Base-by-base conservation (phyloP, 2,888 invertebrate species). In the Tolmerus cingulatus region DNA sequence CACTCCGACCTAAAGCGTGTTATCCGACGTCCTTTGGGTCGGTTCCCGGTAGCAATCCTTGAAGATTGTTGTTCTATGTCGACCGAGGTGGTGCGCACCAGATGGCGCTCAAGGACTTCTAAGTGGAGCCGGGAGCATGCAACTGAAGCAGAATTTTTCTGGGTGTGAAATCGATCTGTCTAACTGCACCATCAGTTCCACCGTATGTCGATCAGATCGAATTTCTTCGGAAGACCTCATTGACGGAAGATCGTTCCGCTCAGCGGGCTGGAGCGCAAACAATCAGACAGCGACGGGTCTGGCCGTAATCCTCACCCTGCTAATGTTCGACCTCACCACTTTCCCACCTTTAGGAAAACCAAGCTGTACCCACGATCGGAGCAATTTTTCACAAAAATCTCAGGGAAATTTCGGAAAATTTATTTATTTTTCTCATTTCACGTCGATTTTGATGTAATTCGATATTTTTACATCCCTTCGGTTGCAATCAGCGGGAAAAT, bases 191-290 rank as follows among this genome's bases (percentile, higher is more conserved):
- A 40, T 27, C 43, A 46, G 79, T 79, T 85, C 46, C 57, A 37
- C 82, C 82, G 66, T 66, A 85, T 85, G 85, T 74, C 85, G 74
- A 46, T 85, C 74, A 34, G 74, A 85, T 85, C 85, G n/a, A 19
- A 74, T 85, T 85, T 85, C 85, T 9, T 74, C 85, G 74, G 74
- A 43, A 66, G 66, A 66, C 66, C 85, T 85, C 85, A 85, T 85
- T 85, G 85, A 74, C 74, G 46, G 74, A 74, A 74, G 74, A 74
- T 85, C 85, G 85, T 85, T 85, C 85, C 85, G 46, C 74, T 85
- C 46, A 74, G 46, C 23, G 85, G 34, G n/a, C 30, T 19, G 74
- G 37, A 85, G 74, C 30, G 43, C 74, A 85, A 74, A 85, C 82
- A 82, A 37, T 16, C 57, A 66, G 27, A 23, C 2, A 7, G 5